A percentile compares a stretch with the other conserved stretches of the same genome.
Conservation (phyloP, 92 coral and sea anemone species). For the Paragorgia papillata region DNA sequence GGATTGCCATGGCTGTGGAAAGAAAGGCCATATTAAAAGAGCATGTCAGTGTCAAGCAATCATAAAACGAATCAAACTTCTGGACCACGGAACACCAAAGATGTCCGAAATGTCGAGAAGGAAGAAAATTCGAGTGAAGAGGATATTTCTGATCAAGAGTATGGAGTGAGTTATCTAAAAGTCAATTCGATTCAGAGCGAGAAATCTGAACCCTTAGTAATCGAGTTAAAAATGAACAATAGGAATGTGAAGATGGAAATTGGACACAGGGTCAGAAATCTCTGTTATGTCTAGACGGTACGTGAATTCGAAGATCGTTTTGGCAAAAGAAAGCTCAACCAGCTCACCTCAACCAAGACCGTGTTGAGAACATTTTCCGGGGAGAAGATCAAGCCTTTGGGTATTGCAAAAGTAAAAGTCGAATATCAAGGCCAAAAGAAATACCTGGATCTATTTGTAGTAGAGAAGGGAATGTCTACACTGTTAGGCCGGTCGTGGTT, state of each 20-base stretch:
- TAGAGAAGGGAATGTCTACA: constrained; percentile 1
- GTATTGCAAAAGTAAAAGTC: constrained; percentile 1
- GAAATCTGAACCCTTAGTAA: constrained; percentile 13
- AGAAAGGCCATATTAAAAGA: constrained; percentile 13
- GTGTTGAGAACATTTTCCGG: not conserved
- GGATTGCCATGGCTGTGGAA: constrained; percentile 25
- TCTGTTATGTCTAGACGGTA: not conserved
- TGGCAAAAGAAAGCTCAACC: constrained; percentile 11
- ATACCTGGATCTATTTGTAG: constrained; percentile 2
- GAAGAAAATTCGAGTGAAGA: constrained; percentile 1
- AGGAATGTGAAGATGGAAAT: constrained; percentile 11
- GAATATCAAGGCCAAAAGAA: constrained; percentile 20
- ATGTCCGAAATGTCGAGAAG: constrained; percentile 3
- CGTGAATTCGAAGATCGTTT: not conserved
- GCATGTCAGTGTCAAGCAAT: constrained; percentile 10
- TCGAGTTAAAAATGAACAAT: not conserved
- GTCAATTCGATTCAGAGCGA: constrained; percentile 15
- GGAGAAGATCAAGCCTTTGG: constrained; percentile 3
- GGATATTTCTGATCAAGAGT: constrained; percentile 7
- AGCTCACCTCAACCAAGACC: constrained; percentile 1
- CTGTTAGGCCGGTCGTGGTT: constrained; percentile 14
- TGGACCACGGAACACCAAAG: not conserved
- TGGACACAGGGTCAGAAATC: constrained; percentile 4
- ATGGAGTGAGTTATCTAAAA: constrained; percentile 3
- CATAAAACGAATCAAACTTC: not conserved